These are phyloP conservation scores for Lathamus discolor DNA, from an alignment of 2,113 vertebrate species.

Conservation along the genomic window DNA sequence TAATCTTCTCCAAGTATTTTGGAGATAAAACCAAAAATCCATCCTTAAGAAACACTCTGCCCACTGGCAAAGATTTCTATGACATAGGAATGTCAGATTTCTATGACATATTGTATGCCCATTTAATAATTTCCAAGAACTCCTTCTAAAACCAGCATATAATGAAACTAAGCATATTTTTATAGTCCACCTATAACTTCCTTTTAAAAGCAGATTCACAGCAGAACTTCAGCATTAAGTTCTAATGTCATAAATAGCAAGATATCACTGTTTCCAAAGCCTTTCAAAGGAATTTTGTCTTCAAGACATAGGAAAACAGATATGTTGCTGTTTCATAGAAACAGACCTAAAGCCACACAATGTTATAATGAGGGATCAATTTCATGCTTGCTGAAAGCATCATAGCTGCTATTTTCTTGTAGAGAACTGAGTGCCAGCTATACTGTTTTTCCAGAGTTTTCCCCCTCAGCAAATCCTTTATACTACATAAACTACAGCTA, in stretches of 20 bases:
- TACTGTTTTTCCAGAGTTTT: not conserved
- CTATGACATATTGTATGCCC: not conserved
- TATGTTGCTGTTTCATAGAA: not conserved
- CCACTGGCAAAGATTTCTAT: not conserved
- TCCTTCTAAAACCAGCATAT: not conserved
- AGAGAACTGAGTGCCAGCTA: too few relatives aligned
- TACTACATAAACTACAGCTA: not conserved
- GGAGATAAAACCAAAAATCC: not conserved
- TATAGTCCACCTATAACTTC: not conserved
- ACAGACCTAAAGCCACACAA: not conserved
- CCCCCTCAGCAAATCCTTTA: not conserved
- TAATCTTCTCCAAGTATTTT: not conserved
- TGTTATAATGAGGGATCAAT: not conserved
- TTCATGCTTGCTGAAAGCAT: constrained; percentile 8
- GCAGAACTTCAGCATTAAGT: not conserved
- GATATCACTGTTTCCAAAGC: not conserved
- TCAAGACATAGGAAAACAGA: not conserved
- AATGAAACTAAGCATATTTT: not conserved
- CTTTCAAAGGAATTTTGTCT: not conserved
- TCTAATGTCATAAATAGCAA: not conserved
- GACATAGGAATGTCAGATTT: not conserved
- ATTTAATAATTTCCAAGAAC: not conserved
- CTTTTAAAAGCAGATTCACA: not conserved
- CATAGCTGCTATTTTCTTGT: not conserved
- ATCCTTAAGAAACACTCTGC: not conserved